Evolutionary conservation across 37 sponge, comb jelly and placozoan species (phyloP).

Genomic region (Spongia lamella): DNA sequence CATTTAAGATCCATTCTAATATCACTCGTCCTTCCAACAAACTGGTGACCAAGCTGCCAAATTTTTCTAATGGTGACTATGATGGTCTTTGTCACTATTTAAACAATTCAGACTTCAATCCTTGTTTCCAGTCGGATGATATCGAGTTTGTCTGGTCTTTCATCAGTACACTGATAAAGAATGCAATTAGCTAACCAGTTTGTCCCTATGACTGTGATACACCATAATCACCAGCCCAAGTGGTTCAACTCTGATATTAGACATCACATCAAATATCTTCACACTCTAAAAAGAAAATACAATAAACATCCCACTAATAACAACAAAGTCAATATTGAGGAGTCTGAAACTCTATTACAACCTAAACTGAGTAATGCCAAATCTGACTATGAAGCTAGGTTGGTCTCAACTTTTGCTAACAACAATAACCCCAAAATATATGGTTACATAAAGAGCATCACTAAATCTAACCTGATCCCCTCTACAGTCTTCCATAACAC

Average conservation of each 20-base stretch:
- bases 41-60: neutral
- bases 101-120: neutral
- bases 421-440: constrained; percentile 16
- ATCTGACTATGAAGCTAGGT: constrained; percentile 14
- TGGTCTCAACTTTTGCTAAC: constrained; percentile 4
- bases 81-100: constrained; percentile 9
- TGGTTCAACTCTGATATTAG: constrained; percentile 19
- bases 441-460: constrained; percentile 9
- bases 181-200: no score
- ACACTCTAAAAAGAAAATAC: no score
- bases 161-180: no score
- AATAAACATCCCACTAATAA: neutral
- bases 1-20: neutral
- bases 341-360: neutral
- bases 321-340: neutral
- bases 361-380: neutral
- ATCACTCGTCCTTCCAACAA: neutral
- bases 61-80: constrained; percentile 29
- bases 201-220: constrained; percentile 1
- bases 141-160: constrained; percentile 23
- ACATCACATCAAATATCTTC: neutral
- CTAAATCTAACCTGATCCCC: neutral
- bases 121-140: neutral
- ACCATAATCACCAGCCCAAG: neutral
- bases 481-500: neutral